Conservation (phyloP, 2,888 invertebrate genomes). For the Eupithecia pulchellata region DNA sequence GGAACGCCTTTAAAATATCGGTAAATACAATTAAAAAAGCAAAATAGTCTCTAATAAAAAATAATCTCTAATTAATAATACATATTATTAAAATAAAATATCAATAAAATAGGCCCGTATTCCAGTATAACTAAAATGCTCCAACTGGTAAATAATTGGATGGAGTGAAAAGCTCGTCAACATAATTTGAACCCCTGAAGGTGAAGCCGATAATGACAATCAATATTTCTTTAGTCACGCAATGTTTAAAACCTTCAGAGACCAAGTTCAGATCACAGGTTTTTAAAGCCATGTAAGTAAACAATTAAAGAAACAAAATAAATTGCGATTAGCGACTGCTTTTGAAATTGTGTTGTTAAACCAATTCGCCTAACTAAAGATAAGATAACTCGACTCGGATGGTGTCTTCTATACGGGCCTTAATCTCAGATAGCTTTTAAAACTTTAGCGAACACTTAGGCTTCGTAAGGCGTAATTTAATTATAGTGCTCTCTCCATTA, state of each 20-base stretch:
- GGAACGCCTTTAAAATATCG: slow-evolving; percentile 24
- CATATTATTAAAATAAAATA: no score
- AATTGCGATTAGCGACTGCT: background rate
- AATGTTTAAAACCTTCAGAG: background rate
- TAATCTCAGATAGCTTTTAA: background rate
- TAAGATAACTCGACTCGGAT: background rate
- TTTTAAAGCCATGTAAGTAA: background rate
- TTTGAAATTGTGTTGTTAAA: background rate
- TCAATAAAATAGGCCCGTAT: background rate
- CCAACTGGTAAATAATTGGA: background rate
- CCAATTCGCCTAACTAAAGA: background rate
- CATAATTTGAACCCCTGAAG: background rate
- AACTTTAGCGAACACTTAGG: background rate
- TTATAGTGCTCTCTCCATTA: background rate
- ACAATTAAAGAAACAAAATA: background rate
- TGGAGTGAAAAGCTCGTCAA: background rate
- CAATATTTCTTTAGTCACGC: background rate
- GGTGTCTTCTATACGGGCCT: background rate
- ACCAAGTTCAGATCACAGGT: background rate
- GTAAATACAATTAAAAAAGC: background rate
- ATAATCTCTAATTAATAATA: no score
- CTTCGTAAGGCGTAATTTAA: background rate
- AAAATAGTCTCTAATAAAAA: slow-evolving; percentile 5
- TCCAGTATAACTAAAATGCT: background rate
- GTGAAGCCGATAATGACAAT: background rate